Base-by-base conservation (phyloP, 2,888 invertebrate genomes). In the Nymphalis urticae region DNA sequence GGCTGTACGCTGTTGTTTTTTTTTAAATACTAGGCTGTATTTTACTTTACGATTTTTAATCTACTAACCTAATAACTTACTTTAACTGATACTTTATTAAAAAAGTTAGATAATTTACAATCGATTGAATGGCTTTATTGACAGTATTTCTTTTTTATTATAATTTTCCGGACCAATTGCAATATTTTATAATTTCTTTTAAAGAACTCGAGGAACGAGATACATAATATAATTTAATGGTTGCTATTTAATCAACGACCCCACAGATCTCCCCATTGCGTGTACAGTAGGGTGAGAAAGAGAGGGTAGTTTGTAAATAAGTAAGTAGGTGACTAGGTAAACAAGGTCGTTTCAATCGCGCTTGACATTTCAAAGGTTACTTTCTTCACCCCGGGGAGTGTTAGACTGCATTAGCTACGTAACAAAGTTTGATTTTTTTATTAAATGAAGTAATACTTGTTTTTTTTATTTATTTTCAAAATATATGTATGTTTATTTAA, bases 301-400 rank as follows among this genome's bases (percentile, higher is more conserved):
- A 67, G 66, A 48, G 48, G 66, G 54, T 48, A 36, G 54, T 42
- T 58, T 62, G 36, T 67, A 67, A 67, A 67, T 67, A 67, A 67
- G 19, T 21, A 53, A 62, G 56, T 62, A 36, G 56, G 66, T 67
- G 56, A 62, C 48, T 67, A 62, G 62, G 66, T 36, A 50, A 58
- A 19, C 62, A 67, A 56, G 66, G 54, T 67, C 61, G 53, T 60
- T 58, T 32, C 50, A 27, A 48, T 48, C 9, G 32, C 51, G 27
- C 21, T 59, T 61, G 47, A 53, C 54, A 66, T 48, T 66, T 54
- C 10, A 32, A 61, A 53, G 19, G 17, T 60, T 51, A 47, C 51
- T 60, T 60, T 48, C 48, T 61, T 53, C 53, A 47, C 47, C 48
- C 58, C 19, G 36, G 58, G 42, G 19, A 10, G 16, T 6, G 16